Base-by-base conservation (phyloP, 2,888 invertebrate species). In the Cabera pusaria region DNA sequence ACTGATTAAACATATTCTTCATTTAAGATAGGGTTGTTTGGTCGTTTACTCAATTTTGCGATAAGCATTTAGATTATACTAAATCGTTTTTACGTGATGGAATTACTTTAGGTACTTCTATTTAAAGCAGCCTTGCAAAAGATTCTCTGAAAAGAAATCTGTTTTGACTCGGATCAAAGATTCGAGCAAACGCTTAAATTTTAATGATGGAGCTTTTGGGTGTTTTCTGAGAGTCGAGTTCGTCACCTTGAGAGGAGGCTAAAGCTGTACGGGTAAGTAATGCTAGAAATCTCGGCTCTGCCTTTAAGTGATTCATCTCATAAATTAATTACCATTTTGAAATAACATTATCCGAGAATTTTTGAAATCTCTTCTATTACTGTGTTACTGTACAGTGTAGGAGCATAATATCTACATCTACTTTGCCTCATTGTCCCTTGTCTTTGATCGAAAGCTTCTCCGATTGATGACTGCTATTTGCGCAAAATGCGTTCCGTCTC, bases 391-490 rank as follows among this genome's bases (percentile, higher is more conserved):
- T n/a, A n/a, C n/a, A n/a, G n/a, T n/a, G n/a, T n/a, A n/a, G n/a
- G n/a, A n/a, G n/a, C n/a, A n/a, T n/a, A n/a, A n/a, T n/a, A n/a
- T n/a, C n/a, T n/a, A n/a, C 74, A 76, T 66, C 59, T 53, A 55
- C 64, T 66, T 67, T 62, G 72, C 71, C 73, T 74, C 71, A 70
- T 78, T 80, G 75, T 79, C 78, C 79, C 78, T 76, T 72, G 81
- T 80, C 82, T 78, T 79, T 79, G 78, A 81, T 79, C 72, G 78
- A 77, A 75, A 79, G 74, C 76, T 75, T 64, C 64, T 68, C 69
- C 73, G 79, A 84, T 82, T 82, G 83, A 84, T 84, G 80, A 70
- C 77, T 66, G 67, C 77, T 72, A 82, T 83, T 83, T 81, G 78
- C 68, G 63, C 60, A 55, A 60, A 71, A 63, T 64, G 64, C 56